Conservation (phyloP, 2,888 invertebrate genomes). For the Chymomyza caudatula region DNA sequence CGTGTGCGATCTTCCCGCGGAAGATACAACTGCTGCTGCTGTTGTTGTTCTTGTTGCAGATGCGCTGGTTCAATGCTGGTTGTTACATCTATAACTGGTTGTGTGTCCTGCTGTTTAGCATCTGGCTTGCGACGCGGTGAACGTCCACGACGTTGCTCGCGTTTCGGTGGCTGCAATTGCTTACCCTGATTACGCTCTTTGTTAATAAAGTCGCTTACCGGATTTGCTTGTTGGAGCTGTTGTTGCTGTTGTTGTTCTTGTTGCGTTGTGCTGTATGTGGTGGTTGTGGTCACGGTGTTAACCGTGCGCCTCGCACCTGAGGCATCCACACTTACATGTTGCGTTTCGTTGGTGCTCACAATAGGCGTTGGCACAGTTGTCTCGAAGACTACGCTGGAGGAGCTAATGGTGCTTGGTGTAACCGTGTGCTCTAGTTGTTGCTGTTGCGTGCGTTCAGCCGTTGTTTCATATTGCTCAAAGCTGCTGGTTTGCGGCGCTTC, state of each 20-base stretch:
- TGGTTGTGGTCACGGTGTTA: slow-evolving; percentile 25
- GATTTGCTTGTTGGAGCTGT: slow-evolving; percentile 39
- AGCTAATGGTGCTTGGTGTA: slow-evolving; percentile 38
- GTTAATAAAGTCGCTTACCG: slow-evolving; percentile 48
- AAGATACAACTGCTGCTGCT: slow-evolving; percentile 49
- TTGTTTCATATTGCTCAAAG: slow-evolving; percentile 23
- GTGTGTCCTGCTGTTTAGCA: slow-evolving; percentile 8
- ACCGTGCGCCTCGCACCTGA: slow-evolving; percentile 20
- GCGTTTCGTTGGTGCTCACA: slow-evolving; percentile 17
- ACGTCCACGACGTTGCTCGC: slow-evolving; percentile 64
- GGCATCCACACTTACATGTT: slow-evolving; percentile 22
- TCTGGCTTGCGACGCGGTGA: slow-evolving; percentile 67
- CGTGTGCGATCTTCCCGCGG: slow-evolving; percentile 77
- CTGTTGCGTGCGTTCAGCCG: slow-evolving; percentile 16
- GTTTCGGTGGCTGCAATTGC: slow-evolving; percentile 50
- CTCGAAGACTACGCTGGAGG: slow-evolving; percentile 30
- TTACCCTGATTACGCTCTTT: slow-evolving; percentile 49
- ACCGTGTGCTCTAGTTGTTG: slow-evolving; percentile 10
- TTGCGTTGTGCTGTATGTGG: slow-evolving; percentile 10
- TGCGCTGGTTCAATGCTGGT: slow-evolving; percentile 11
- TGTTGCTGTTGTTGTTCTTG: slow-evolving; percentile 17
- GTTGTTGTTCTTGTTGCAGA: slow-evolving; percentile 10
- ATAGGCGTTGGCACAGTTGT: slow-evolving; percentile 6
- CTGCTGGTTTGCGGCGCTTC: slow-evolving; percentile 25
- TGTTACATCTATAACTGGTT: slow-evolving; percentile 11